Conservation (phyloP, 2,888 invertebrate genomes). For the Nomada ferruginata region DNA sequence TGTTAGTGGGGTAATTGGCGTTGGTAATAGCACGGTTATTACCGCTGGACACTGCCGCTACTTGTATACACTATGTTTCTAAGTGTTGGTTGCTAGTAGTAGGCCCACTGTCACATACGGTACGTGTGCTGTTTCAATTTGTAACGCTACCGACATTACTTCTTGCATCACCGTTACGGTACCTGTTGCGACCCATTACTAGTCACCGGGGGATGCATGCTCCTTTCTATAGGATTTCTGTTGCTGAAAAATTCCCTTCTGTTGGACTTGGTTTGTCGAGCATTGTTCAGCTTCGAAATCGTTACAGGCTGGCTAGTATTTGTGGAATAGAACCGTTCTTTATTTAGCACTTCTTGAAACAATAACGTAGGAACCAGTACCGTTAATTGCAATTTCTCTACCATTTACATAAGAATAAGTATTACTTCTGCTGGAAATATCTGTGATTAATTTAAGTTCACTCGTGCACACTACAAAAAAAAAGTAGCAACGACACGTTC, state of each 20-base stretch:
- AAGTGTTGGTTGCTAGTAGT: neutral
- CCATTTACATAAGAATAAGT: too few species aligned
- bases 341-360: too few species aligned
- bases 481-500: neutral
- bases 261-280: neutral
- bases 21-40: neutral
- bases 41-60: neutral
- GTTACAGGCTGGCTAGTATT: too few species aligned
- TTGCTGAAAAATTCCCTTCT: neutral
- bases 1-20: neutral
- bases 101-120: neutral
- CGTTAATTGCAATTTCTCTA: too few species aligned
- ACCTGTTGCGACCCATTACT: neutral
- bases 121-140: constrained; percentile 12
- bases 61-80: neutral
- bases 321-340: too few species aligned
- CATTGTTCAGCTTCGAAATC: neutral
- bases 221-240: neutral
- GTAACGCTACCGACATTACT: constrained; percentile 12
- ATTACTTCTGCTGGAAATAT: too few species aligned
- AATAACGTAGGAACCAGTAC: too few species aligned
- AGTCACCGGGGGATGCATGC: neutral
- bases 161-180: constrained; percentile 11
- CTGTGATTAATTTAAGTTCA: too few species aligned
- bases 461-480: too few species aligned